A percentile compares a stretch with the other conserved stretches of the same genome.
Conservation (phyloP, 2,888 invertebrate genomes). For the Sussaba pulchella region DNA sequence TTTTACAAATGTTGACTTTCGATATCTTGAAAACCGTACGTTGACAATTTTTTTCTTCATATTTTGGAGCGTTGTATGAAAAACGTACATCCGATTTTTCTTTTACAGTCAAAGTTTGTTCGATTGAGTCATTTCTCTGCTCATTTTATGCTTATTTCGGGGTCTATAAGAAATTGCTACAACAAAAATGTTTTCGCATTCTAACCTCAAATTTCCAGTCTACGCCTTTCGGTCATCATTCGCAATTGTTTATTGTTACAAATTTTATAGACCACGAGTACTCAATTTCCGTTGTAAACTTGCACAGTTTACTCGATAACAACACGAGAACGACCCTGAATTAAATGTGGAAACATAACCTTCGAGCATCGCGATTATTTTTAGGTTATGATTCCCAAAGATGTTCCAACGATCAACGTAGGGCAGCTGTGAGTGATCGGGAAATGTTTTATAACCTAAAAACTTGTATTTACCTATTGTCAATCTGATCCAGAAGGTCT, state of each 20-base stretch:
- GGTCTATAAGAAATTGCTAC: no score
- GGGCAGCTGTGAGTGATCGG: background rate
- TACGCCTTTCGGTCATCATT: background rate
- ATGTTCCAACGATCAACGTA: no score
- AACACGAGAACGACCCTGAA: background rate
- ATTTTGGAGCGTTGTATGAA: no score
- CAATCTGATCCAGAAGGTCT: conserved; percentile 88
- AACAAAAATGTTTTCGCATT: background rate
- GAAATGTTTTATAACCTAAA: background rate
- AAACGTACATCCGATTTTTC: no score
- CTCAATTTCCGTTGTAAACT: background rate
- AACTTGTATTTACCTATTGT: conserved; percentile 85
- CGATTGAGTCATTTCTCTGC: no score
- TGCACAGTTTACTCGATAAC: background rate
- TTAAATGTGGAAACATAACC: background rate
- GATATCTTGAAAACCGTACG: no score
- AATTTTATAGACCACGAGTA: background rate
- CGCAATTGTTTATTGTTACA: background rate
- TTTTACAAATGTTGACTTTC: no score
- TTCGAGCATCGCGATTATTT: background rate
- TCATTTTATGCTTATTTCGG: no score
- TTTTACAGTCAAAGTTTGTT: no score
- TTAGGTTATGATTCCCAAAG: background rate
- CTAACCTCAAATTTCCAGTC: background rate
- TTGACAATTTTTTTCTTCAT: no score